A percentile compares a stretch with the other conserved stretches of the same genome.
phyloP scores from a whole-genome alignment of 2,888 invertebrate species.

The Teleiodes luculella region DNA sequence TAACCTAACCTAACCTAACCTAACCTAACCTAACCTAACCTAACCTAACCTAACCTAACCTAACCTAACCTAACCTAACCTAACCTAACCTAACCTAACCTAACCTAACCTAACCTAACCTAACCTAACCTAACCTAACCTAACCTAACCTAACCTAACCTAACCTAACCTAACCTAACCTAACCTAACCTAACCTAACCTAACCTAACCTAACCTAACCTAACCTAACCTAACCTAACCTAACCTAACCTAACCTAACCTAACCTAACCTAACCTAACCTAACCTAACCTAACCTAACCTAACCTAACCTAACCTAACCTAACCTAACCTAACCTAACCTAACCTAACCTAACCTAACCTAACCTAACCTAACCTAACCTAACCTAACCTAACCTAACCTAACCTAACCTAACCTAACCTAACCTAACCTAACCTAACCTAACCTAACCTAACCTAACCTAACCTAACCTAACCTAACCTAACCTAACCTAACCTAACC shows the following conservation, averaged over 20 bases:
- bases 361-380: slow-evolving; percentile 24
- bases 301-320: slow-evolving; percentile 23
- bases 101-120: slow-evolving; percentile 26
- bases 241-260: slow-evolving; percentile 24
- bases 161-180: slow-evolving; percentile 30
- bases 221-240: slow-evolving; percentile 29
- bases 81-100: slow-evolving; percentile 20
- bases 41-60: slow-evolving; percentile 9
- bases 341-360: slow-evolving; percentile 24
- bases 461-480: slow-evolving; percentile 24
- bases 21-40: slow-evolving; percentile 20
- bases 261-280: slow-evolving; percentile 23
- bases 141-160: slow-evolving; percentile 30
- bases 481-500: slow-evolving; percentile 24
- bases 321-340: slow-evolving; percentile 24
- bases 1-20: slow-evolving; percentile 21
- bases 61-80: slow-evolving; percentile 22
- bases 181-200: slow-evolving; percentile 30
- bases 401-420: slow-evolving; percentile 25
- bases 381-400: slow-evolving; percentile 23
- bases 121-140: slow-evolving; percentile 31
- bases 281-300: slow-evolving; percentile 22
- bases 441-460: slow-evolving; percentile 24
- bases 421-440: slow-evolving; percentile 24
- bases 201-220: slow-evolving; percentile 30